Percentiles rank a stretch among this genome's conserved stretches.
Conservation (phyloP, 2,797 vertebrate species). For the Betta splendens region DNA sequence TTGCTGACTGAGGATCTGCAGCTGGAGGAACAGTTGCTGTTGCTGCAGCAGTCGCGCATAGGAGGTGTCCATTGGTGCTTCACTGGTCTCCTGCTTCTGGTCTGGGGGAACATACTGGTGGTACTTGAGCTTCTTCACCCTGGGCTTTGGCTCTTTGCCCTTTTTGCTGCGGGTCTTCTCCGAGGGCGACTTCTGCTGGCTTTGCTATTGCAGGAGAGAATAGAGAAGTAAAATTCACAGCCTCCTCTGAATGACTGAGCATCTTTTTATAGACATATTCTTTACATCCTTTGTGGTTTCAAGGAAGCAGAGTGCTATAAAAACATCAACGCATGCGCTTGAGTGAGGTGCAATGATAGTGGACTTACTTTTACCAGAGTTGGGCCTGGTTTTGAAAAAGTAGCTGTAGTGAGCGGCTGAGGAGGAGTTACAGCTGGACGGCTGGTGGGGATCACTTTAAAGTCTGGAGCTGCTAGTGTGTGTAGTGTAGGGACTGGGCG, state of each 20-base stretch:
- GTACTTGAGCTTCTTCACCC: conserved; percentile 97
- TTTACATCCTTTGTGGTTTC: too few species aligned
- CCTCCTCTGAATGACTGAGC: too few species aligned
- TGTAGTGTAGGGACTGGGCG: conserved; percentile 75
- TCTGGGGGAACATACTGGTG: conserved; percentile 99
- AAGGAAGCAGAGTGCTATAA: too few species aligned
- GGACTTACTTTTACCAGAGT: conserved; percentile 94
- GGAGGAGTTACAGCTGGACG: conserved; percentile 66
- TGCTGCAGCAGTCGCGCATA: conserved; percentile 96
- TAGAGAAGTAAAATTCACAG: neutral
- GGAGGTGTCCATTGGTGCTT: conserved; percentile 94
- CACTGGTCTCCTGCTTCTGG: conserved; percentile 92
- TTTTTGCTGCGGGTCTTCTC: conserved; percentile 97
- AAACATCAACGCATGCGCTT: too few species aligned
- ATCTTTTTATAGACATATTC: too few species aligned
- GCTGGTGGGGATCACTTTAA: conserved; percentile 82
- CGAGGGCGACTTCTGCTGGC: conserved; percentile 88
- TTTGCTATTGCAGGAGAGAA: conserved; percentile 84
- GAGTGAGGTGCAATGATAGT: too few species aligned
- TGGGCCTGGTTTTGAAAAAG: conserved; percentile 85
- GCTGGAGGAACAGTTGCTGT: conserved; percentile 97
- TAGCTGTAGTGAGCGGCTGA: conserved; percentile 68
- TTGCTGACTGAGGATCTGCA: conserved; percentile 98
- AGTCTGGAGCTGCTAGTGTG: conserved; percentile 83
- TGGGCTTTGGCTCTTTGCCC: conserved; percentile 90